phyloP scores from a whole-genome alignment of 2,888 invertebrate genomes.

The Acanthoscelides obtectus region DNA sequence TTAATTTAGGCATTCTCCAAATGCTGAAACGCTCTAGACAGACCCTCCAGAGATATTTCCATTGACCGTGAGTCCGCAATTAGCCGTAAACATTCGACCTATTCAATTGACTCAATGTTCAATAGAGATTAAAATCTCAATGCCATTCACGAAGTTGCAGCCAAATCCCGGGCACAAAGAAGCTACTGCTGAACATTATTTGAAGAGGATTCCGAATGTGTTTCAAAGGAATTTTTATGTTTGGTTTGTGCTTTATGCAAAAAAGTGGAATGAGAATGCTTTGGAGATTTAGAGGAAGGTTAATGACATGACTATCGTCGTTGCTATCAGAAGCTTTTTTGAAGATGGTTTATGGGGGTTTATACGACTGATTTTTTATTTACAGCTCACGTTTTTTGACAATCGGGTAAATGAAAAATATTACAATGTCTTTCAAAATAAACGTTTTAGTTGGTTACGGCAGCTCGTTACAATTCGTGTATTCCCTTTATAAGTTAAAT shows the following conservation, averaged over 20 bases:
- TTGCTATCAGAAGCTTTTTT: too few relatives aligned
- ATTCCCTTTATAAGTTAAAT: too few relatives aligned
- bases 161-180: not conserved
- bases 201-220: not conserved
- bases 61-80: slow-evolving; percentile 2
- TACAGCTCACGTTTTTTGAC: too few relatives aligned
- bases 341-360: too few relatives aligned
- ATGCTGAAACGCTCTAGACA: not conserved
- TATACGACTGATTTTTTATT: too few relatives aligned
- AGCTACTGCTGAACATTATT: not conserved
- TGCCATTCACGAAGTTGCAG: slow-evolving; percentile 1
- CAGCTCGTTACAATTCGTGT: too few relatives aligned
- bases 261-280: not conserved
- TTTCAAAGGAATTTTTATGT: not conserved
- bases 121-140: not conserved
- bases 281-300: too few relatives aligned
- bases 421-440: too few relatives aligned
- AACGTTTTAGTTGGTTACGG: too few relatives aligned
- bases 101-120: slow-evolving; percentile 2
- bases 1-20: not conserved
- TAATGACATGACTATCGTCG: too few relatives aligned
- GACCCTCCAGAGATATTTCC: not conserved
- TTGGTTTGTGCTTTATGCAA: not conserved
- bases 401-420: too few relatives aligned
- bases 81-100: not conserved